Conservation (phyloP, 2,888 invertebrate species). For the Drosophila gaucha region DNA sequence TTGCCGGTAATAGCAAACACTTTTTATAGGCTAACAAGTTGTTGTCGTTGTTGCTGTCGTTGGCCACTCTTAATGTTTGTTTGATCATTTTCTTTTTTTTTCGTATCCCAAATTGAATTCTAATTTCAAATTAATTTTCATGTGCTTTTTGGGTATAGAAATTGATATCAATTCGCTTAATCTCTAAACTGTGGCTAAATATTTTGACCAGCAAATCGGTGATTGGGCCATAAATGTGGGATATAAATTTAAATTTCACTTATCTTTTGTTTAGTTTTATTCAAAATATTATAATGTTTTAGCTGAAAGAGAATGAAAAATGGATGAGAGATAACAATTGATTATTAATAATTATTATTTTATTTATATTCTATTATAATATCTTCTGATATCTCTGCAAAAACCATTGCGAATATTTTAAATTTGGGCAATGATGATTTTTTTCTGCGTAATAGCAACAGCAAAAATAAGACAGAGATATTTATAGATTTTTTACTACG, state of each 20-base stretch:
- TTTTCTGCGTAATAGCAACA: background rate
- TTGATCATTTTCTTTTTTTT: conserved; percentile 37
- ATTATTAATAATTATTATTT: no score
- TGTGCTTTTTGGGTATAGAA: conserved; percentile 13
- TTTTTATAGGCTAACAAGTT: conserved; percentile 63
- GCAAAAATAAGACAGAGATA: no score
- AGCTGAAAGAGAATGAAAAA: no score
- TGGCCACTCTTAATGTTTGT: conserved; percentile 46
- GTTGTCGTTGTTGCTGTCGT: conserved; percentile 20
- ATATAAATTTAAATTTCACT: background rate
- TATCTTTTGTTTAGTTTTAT: background rate
- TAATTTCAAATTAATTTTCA: conserved; percentile 53
- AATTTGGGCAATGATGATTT: no score
- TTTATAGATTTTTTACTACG: no score
- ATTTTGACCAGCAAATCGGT: background rate
- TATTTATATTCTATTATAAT: no score
- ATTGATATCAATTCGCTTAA: conserved; percentile 15
- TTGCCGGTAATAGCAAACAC: conserved; percentile 65
- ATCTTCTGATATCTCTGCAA: no score
- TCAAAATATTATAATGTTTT: no score
- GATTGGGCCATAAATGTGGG: background rate
- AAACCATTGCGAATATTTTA: no score
- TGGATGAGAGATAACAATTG: no score
- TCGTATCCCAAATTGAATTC: conserved; percentile 51
- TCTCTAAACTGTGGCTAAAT: conserved; percentile 1